Evolutionary conservation across 2,797 vertebrate species (phyloP).

Genomic region (Hoplostethus mediterraneus): DNA sequence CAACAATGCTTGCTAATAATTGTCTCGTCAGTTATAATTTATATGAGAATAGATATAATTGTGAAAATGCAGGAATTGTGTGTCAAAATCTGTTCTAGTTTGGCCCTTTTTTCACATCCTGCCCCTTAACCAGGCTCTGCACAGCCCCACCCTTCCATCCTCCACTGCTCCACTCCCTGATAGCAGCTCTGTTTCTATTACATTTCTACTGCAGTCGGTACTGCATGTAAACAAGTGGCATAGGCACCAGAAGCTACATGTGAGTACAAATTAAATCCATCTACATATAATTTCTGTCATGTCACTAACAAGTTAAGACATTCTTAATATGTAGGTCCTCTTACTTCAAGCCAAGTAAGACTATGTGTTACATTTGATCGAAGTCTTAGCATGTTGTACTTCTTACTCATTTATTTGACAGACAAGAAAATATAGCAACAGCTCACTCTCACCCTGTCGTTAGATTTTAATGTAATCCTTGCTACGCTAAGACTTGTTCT

Average conservation of each 20-base stretch:
- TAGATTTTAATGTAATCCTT: not conserved
- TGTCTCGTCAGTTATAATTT: too few relatives aligned
- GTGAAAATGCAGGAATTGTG: too few relatives aligned
- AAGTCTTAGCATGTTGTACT: not conserved
- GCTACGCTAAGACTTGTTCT: not conserved
- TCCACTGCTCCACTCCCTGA: slow-evolving; percentile 7
- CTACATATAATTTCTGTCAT: not conserved
- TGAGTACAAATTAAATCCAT: slow-evolving; percentile 21
- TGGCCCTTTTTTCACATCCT: too few relatives aligned
- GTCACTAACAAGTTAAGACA: not conserved
- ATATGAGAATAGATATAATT: too few relatives aligned
- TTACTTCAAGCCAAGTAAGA: not conserved
- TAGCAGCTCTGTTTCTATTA: not conserved
- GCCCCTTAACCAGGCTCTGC: too few relatives aligned
- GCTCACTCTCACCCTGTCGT: not conserved
- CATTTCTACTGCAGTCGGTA: not conserved
- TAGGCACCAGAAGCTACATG: not conserved
- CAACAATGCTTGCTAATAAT: too few relatives aligned
- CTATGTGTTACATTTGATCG: too few relatives aligned
- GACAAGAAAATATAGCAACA: not conserved
- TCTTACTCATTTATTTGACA: not conserved
- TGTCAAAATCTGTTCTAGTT: too few relatives aligned
- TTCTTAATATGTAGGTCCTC: not conserved
- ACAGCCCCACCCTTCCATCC: too few relatives aligned
- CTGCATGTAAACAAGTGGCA: not conserved